phyloP scores from a whole-genome alignment of 2,113 vertebrate genomes.

The Catharus bicknelli region DNA sequence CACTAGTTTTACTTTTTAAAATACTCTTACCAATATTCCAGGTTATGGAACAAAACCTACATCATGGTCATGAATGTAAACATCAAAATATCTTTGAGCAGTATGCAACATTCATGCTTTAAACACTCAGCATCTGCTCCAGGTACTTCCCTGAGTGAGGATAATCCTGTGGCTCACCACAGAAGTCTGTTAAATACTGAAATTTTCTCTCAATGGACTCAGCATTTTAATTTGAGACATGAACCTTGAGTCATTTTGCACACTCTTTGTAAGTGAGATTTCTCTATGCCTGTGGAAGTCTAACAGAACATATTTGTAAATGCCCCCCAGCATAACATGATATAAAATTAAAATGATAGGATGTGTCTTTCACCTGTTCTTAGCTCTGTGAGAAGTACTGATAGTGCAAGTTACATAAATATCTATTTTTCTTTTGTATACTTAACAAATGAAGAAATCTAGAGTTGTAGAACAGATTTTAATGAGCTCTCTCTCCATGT shows the following conservation, averaged over 20 bases:
- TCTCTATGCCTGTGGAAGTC: not conserved
- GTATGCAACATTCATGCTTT: not conserved
- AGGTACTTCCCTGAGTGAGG: not conserved
- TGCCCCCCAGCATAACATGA: not conserved
- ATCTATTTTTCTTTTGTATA: not conserved
- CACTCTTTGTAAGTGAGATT: not conserved
- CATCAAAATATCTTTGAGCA: not conserved
- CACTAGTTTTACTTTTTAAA: not conserved
- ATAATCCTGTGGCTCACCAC: not conserved
- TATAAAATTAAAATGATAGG: not conserved
- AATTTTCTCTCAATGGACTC: not conserved
- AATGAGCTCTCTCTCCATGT: not conserved
- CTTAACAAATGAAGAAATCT: not conserved
- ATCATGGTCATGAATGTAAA: constrained; percentile 6
- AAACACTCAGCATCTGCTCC: not conserved
- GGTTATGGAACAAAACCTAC: not conserved
- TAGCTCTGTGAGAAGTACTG: not conserved
- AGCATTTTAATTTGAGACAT: not conserved
- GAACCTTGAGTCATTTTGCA: not conserved
- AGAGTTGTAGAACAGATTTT: not conserved
- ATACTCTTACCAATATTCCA: not conserved
- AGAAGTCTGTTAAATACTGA: not conserved
- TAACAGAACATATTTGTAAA: not conserved
- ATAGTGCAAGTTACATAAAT: not conserved
- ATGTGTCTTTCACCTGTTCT: not conserved